Evolutionary conservation across 2,113 vertebrate genomes (phyloP), one percentile per base, ranked within the genome.

Genomic region (Progne subis): DNA sequence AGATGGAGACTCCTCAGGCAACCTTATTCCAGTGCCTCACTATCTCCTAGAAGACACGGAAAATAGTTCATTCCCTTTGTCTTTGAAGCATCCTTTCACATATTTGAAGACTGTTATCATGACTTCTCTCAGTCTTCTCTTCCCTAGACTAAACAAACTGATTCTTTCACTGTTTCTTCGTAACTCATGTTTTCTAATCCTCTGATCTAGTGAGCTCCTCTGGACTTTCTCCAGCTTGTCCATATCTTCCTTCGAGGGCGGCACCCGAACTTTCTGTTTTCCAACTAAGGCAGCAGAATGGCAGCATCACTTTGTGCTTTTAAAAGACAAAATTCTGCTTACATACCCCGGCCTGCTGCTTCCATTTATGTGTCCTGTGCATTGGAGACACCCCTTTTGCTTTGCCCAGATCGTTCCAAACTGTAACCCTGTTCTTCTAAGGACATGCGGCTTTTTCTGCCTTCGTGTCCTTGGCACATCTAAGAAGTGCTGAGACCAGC

Each of bases 121-220:
- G 80, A 60, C 92, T 97, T 96, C 86, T 83, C 82, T 92, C 80
- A 0, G 5, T 87, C 90, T 94, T 94, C 63, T 86, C 71, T 88
- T 90, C 76, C 83, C 76, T 82, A 97, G 96, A 97, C 96, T 97
- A 97, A 97, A 97, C 96, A 97, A 94, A 93, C 88, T 43, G 75
- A 81, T 80, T 67, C 95, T 77, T 94, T 71, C 91, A 75, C 64
- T 95, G 64, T 60, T 94, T 84, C 86, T 92, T 92, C 96, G 93
- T 97, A 95, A 95, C 60, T 97, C 96, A 94, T 88, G 68, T 88
- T 93, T 90, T 94, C 94, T 94, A 95, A 96, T 86, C 94, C 96
- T 96, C 94, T 97, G 96, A 95, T 94, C 86, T 92, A 75, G 60
- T 71, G 91, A 96, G 91, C 64, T 84, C 52, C 76, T 81, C 92